A percentile compares a stretch with the other conserved stretches of the same genome.
phyloP scores from a whole-genome alignment of 35 echinoderm and acorn worm species.

The Eucidaris tribuloides region DNA sequence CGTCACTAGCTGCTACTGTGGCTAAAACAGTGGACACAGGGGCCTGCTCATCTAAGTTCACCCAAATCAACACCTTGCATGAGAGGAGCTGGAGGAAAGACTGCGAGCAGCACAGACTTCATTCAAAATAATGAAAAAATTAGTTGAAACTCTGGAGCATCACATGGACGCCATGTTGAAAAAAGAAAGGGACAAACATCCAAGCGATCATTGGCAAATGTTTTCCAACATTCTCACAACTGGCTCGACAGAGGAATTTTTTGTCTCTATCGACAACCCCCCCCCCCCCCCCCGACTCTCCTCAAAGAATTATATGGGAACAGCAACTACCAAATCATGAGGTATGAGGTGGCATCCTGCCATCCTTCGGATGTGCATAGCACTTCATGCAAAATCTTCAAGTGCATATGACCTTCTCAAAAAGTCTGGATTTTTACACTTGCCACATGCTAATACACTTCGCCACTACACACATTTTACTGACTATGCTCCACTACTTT shows the following conservation, averaged over 20 bases:
- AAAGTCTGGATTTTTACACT: slow-evolving; percentile 22
- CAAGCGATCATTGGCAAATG: neutral
- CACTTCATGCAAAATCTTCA: slow-evolving; percentile 55
- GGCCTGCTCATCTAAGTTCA: too few species aligned
- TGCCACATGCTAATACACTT: slow-evolving; percentile 55
- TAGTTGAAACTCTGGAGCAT: neutral
- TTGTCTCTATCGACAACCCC: too few species aligned
- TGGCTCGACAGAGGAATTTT: neutral
- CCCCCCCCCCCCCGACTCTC: neutral
- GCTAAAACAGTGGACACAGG: too few species aligned
- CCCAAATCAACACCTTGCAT: too few species aligned
- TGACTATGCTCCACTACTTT: neutral
- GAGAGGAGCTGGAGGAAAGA: too few species aligned
- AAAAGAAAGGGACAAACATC: neutral
- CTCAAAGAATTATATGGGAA: slow-evolving; percentile 42
- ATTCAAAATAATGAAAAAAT: neutral
- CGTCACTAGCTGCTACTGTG: too few species aligned
- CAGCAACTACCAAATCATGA: slow-evolving; percentile 45
- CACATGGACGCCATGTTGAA: neutral
- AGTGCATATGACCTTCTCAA: slow-evolving; percentile 38
- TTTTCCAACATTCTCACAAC: neutral
- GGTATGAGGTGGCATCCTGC: slow-evolving; percentile 75
- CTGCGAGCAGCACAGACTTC: neutral
- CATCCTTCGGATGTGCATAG: slow-evolving; percentile 58
- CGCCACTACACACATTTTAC: slow-evolving; percentile 57